phyloP scores from a whole-genome alignment of 1,140 invertebrate genomes.

The Acyrthosiphon pisum region DNA sequence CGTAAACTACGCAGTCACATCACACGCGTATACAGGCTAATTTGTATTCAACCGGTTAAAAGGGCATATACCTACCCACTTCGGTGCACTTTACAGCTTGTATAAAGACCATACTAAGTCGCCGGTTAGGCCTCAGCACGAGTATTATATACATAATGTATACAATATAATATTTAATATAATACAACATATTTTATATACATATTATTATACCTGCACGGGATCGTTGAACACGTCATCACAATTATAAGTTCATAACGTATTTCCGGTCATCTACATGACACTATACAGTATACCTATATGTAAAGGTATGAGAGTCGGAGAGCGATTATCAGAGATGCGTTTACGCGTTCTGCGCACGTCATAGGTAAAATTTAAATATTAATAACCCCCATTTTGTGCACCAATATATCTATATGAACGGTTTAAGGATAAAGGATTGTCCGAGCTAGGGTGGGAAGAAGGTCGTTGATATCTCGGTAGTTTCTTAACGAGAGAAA shows the following conservation, averaged over 20 bases:
- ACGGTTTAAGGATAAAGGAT: background rate
- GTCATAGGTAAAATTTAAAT: constrained; percentile 31
- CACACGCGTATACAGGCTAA: background rate
- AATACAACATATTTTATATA: too few relatives aligned
- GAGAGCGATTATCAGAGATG: background rate
- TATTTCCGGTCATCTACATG: background rate
- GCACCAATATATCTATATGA: background rate
- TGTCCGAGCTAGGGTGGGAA: background rate
- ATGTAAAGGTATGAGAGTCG: background rate
- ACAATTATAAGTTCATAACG: background rate
- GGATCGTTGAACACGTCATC: background rate
- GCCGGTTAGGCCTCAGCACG: background rate
- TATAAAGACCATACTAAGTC: background rate
- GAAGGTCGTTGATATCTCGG: constrained; percentile 34
- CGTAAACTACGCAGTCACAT: background rate
- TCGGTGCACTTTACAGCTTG: background rate
- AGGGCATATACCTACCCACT: background rate
- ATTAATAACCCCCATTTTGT: constrained; percentile 30
- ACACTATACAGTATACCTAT: background rate
- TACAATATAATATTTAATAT: too few relatives aligned
- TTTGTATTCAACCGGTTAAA: background rate
- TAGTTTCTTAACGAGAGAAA: background rate
- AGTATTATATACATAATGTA: background rate
- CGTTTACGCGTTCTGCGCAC: background rate
- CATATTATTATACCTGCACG: background rate